Percentiles rank a stretch among this genome's conserved stretches.
These are phyloP conservation scores for Hydractinia echinata DNA, from an alignment of 30 jellyfish, hydroid and myxozoan genomes.

Conservation along the genomic window DNA sequence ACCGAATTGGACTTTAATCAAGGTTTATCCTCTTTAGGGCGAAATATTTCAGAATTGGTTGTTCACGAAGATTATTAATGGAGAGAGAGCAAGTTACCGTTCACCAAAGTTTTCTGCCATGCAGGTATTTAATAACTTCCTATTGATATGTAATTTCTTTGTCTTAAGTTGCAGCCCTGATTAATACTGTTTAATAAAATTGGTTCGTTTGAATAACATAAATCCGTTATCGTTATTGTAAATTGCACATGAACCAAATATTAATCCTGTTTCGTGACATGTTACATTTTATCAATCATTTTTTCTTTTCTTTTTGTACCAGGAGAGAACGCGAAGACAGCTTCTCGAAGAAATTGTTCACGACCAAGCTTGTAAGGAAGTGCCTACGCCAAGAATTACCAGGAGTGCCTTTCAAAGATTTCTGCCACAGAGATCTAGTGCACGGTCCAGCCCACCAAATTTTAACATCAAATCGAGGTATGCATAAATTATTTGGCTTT, in stretches of 20 bases:
- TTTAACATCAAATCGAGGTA: too few species aligned
- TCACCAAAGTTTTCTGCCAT: conserved; percentile 91
- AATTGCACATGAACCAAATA: background rate
- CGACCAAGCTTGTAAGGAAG: conserved; percentile 54
- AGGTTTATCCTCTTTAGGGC: conserved; percentile 35
- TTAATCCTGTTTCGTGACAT: too few species aligned
- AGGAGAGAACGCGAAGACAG: conserved; percentile 94
- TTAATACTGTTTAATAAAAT: too few species aligned
- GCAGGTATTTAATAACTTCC: conserved; percentile 61
- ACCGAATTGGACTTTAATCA: background rate
- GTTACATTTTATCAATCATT: background rate
- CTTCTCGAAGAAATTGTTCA: conserved; percentile 78
- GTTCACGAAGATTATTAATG: conserved; percentile 88
- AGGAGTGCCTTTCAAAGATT: conserved; percentile 70
- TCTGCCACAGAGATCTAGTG: conserved; percentile 52
- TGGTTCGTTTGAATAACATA: too few species aligned
- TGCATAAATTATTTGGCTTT: too few species aligned
- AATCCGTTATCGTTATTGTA: background rate
- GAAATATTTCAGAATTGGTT: conserved; percentile 72
- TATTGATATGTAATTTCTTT: too few species aligned
- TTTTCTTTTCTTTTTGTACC: background rate
- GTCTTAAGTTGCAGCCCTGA: too few species aligned
- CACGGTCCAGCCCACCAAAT: too few species aligned
- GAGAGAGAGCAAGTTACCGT: conserved; percentile 96
- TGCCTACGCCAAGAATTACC: conserved; percentile 42